phyloP scores from a whole-genome alignment of 2,797 vertebrate species.

The Oreochromis mossambicus region DNA sequence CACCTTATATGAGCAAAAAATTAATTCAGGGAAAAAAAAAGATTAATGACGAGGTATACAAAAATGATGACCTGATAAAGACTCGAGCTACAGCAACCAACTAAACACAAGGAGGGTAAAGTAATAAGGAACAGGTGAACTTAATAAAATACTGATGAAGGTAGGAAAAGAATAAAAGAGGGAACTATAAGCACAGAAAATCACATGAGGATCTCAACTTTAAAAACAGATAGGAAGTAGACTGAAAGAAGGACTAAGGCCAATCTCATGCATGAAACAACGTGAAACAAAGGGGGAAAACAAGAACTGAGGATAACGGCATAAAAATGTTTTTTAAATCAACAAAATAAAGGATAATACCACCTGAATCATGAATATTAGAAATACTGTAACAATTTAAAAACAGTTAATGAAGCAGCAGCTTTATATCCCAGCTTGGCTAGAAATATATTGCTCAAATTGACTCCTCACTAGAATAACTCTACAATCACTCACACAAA shows the following conservation, averaged over 20 bases:
- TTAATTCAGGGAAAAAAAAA: background rate
- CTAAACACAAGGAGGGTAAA: background rate
- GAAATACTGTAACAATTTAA: background rate
- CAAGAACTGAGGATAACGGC: background rate
- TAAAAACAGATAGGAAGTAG: background rate
- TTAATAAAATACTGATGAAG: background rate
- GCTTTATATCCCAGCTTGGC: background rate
- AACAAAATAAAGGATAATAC: background rate
- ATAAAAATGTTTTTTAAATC: background rate
- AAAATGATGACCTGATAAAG: background rate
- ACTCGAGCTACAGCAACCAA: background rate
- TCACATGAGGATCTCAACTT: background rate
- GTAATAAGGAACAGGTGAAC: background rate
- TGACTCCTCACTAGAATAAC: constrained; percentile 13
- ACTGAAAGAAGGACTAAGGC: background rate
- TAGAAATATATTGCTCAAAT: background rate
- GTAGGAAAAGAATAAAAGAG: background rate
- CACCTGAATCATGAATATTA: background rate
- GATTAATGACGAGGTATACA: background rate
- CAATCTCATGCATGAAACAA: background rate
- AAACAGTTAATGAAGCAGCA: background rate
- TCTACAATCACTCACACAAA: constrained; percentile 27
- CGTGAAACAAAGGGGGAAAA: background rate
- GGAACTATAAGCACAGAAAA: background rate
- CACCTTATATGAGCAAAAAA: background rate